Evolutionary conservation across 2,888 invertebrate species (phyloP), one percentile per base, ranked within the genome.

Genomic region (Tipula unca): DNA sequence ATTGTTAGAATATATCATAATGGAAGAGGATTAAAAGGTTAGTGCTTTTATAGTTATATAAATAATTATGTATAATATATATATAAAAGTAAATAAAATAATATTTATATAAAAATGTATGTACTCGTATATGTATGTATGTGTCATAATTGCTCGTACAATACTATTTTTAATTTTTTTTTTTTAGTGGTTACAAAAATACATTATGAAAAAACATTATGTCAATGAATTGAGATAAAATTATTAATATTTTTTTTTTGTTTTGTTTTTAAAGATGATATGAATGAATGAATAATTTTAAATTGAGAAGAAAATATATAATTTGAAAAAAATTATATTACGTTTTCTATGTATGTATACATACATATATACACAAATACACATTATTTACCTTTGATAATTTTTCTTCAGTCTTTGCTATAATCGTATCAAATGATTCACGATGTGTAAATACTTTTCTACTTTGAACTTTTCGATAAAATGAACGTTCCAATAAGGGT

Each of bases 391-490:
- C 94, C 92, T 94, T 95, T 88, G 93, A 92, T 87, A 96, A 91
- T 90, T 95, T 95, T 89, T 95, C 95, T 90, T 96, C 95, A 85
- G 97, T 95, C 92, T 97, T 97, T 88, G 94, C 94, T 87, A 97
- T 93, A 88, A 97, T 95, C 86, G 96, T 94, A 91, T 97, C 97
- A 91, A 96, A 97, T 88, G 96, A 96, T 91, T 97, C 97, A 88
- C 97, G 93, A 91, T 97, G 97, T 32, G 95, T 94, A 91, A 97
- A 97, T 87, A 97, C 94, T 92, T 97, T 97, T 88, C 97, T 93
- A 82, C 97, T 96, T 90, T 97, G 97, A 87, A 97, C 95, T 92
- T 98, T 98, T 89, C 97, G 94, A 90, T 96, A 95, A 91, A 97
- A 97, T 88, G 97, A 96, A 89, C 95, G 94, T 89, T 97, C 97